A percentile compares a stretch with the other conserved stretches of the same genome.
Conservation (phyloP, 2,113 vertebrate genomes). For the Tragelaphus buxtoni region DNA sequence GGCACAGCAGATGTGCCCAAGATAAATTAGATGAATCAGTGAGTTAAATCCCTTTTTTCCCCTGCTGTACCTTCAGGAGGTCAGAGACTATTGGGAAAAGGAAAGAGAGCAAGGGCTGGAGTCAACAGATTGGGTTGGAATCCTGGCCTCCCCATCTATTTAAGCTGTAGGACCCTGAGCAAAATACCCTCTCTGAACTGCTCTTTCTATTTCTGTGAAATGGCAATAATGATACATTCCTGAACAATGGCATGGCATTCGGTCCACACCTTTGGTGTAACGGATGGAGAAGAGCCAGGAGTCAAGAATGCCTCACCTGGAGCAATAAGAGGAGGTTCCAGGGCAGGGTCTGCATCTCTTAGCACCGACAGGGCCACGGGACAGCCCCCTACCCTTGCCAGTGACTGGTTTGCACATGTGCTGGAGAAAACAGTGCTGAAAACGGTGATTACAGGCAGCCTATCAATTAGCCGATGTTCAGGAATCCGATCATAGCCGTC, state of each 20-base stretch:
- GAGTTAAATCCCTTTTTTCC: no score
- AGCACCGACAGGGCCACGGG: rapidly evolving
- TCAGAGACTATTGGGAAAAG: not conserved
- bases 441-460: slow-evolving; percentile 70
- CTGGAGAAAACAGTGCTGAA: slow-evolving; percentile 56
- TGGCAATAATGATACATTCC: rapidly evolving
- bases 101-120: not conserved
- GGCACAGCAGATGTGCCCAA: not conserved
- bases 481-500: slow-evolving; percentile 73
- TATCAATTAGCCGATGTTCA: slow-evolving; percentile 66
- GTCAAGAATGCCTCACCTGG: rapidly evolving
- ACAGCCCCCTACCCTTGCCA: not conserved
- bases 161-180: not conserved
- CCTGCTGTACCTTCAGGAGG: not conserved
- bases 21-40: not conserved
- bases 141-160: not conserved
- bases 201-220: not conserved
- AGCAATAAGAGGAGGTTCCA: rapidly evolving
- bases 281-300: rapidly evolving
- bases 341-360: rapidly evolving
- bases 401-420: slow-evolving; percentile 51
- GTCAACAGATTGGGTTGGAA: not conserved
- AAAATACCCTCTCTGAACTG: not conserved
- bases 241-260: no score
- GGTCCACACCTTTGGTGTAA: rapidly evolving